Evolutionary conservation across 2,888 invertebrate species (phyloP), one percentile per base, ranked within the genome.

Genomic region (Euspilapteryx auroguttella): DNA sequence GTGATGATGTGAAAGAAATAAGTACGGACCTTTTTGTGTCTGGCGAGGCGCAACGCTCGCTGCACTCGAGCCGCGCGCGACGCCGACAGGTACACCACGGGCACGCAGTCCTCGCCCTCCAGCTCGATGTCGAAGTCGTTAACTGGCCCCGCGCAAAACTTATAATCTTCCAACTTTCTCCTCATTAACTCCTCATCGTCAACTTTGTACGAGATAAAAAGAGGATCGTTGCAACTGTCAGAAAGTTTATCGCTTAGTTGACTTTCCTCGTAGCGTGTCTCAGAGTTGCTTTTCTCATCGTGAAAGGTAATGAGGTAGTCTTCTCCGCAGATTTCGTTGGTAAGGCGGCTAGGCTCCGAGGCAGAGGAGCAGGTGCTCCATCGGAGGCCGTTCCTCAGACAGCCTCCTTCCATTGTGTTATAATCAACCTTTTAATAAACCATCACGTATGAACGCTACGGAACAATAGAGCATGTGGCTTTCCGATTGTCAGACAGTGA

Each of bases 41-140:
- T 79, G 22, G 71, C 78, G 47, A 78, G 78, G 37, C 75, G 68
- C 24, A 81, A 51, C n/a, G 78, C 66, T 38, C 81, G 61, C 49
- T 77, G 76, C 42, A 82, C 53, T 31, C 57, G 55, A 24, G 79
- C 78, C 24, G 78, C 79, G 29, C 77, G 66, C 40, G 69, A 62
- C 12, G 66, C 65, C 29, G 78, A 69, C 42, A 80, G 65, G 48
- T 73, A 65, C 38, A 78, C 69, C 47, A 68, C 64, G 28, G 69
- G 71, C 34, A 62, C 61, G 32, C 61, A 64, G 38, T 69, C 68
- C 15, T 49, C 61, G 28, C 49, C 44, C 41, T 69, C 68, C 49
- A 69, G 48, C 46, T 68, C 65, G 37, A 66, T 65, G 45, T 68
- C 69, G 45, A 69, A 66, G 59, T 66, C 69, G 52, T 63, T 64